phyloP scores from a whole-genome alignment of 2,888 invertebrate species.

The Trichogramma evanescens region DNA sequence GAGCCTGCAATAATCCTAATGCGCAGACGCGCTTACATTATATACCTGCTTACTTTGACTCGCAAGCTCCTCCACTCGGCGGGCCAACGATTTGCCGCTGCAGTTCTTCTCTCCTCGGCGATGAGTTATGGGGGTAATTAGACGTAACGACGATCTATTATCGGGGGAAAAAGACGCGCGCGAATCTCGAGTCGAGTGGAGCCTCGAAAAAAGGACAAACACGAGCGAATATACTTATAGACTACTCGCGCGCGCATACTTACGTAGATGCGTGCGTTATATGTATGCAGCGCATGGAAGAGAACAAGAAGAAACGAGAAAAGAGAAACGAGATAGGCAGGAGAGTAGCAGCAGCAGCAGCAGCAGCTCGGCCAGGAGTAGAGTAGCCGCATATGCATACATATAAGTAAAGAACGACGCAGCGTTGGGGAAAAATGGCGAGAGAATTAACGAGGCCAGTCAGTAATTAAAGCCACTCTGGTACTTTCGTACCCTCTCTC shows the following conservation, averaged over 20 bases:
- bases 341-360: not conserved
- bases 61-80: too few relatives aligned
- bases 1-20: conserved; percentile 15
- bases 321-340: not conserved
- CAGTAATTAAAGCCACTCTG: conserved; percentile 23
- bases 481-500: not conserved
- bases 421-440: conserved; percentile 7
- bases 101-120: not conserved
- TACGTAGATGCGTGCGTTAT: too few relatives aligned
- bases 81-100: too few relatives aligned
- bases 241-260: too few relatives aligned
- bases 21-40: not conserved
- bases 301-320: conserved; percentile 1
- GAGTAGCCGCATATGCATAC: not conserved
- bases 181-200: not conserved
- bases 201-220: too few relatives aligned
- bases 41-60: too few relatives aligned
- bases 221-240: too few relatives aligned
- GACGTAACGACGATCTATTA: conserved; percentile 23
- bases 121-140: conserved; percentile 23
- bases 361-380: not conserved
- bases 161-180: conserved; percentile 5
- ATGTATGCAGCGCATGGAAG: too few relatives aligned
- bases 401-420: not conserved
- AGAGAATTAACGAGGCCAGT: conserved; percentile 23